A percentile compares a stretch with the other conserved stretches of the same genome.
Conservation (phyloP, 2,113 vertebrate species). For the Sphyrna mokarran region DNA sequence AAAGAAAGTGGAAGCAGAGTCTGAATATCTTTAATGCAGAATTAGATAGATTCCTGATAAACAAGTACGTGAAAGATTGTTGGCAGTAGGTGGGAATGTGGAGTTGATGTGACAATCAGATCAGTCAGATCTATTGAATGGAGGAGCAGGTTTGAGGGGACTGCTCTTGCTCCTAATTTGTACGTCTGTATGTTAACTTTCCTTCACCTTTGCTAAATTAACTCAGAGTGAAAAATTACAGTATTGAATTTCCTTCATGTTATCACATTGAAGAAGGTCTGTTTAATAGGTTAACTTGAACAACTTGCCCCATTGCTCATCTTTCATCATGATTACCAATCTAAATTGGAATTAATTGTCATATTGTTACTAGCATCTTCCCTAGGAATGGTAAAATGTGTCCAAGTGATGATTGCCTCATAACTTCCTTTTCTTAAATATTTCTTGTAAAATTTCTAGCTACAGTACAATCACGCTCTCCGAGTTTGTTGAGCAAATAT, state of each 20-base stretch:
- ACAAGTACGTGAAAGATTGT: too few species aligned
- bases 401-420: background rate
- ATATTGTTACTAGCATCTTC: background rate
- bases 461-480: background rate
- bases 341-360: background rate
- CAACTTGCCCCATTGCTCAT: background rate
- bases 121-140: too few species aligned
- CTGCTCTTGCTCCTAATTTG: too few species aligned
- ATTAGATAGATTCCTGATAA: too few species aligned
- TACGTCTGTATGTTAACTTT: background rate
- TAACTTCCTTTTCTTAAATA: background rate
- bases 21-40: too few species aligned
- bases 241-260: background rate
- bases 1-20: too few species aligned
- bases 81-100: too few species aligned
- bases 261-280: background rate
- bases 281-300: background rate
- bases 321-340: background rate
- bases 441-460: background rate
- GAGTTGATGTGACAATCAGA: too few species aligned
- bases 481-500: background rate
- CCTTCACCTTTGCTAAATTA: background rate
- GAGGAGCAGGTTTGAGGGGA: too few species aligned
- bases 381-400: background rate
- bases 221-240: background rate